Percentiles rank a stretch among this genome's conserved stretches.
Conservation (phyloP, 2,797 vertebrate species). For the Cephalopachus bancanus region DNA sequence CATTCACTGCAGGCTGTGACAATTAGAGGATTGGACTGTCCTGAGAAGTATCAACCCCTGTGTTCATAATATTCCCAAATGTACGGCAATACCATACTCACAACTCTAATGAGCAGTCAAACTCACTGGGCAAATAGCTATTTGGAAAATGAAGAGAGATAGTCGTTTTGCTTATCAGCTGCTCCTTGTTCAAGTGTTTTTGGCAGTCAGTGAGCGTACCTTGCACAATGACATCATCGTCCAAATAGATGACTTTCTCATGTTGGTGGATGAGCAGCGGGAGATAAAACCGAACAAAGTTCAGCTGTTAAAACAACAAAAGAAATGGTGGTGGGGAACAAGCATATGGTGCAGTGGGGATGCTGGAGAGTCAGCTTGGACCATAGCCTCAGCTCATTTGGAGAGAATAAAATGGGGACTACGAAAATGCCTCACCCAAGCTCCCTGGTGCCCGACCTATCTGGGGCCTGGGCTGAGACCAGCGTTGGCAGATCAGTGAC, state of each 20-base stretch:
- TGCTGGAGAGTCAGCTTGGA: neutral
- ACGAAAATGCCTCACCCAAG: neutral
- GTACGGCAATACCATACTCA: neutral
- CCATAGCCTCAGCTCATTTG: neutral
- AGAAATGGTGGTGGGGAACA: neutral
- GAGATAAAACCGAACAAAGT: conserved; percentile 97
- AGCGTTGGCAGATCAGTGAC: neutral
- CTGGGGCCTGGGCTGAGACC: neutral
- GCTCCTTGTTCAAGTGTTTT: neutral
- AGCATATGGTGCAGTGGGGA: rapidly evolving
- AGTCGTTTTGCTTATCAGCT: conserved; percentile 24
- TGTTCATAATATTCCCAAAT: neutral
- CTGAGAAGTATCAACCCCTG: neutral
- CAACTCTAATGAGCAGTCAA: neutral
- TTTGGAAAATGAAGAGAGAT: neutral
- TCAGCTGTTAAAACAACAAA: conserved; percentile 91
- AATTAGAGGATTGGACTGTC: neutral
- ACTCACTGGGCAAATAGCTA: neutral
- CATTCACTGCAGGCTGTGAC: neutral
- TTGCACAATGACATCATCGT: conserved; percentile 98
- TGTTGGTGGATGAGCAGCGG: conserved; percentile 94
- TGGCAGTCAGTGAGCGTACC: conserved; percentile 87
- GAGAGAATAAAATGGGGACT: neutral
- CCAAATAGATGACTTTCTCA: conserved; percentile 95
- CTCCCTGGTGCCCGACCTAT: neutral